phyloP scores from a whole-genome alignment of 2,888 invertebrate species.

The Pharmacophagus antenor region DNA sequence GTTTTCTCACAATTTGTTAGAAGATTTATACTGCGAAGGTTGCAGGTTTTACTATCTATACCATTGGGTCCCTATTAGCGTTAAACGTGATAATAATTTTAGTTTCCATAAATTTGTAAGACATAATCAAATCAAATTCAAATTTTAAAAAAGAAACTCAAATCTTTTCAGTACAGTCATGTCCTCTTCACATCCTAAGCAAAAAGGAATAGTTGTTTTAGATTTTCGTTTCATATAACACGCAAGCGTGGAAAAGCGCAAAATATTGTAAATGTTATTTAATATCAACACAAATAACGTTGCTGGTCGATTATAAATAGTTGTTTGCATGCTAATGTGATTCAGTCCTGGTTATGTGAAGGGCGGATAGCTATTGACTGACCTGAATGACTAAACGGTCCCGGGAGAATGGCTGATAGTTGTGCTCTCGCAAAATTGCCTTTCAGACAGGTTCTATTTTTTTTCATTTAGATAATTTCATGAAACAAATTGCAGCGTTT shows the following conservation, averaged over 20 bases:
- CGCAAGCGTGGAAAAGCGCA: background rate
- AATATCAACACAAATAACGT: background rate
- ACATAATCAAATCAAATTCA: no score
- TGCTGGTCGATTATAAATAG: background rate
- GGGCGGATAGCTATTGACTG: background rate
- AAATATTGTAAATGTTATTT: background rate
- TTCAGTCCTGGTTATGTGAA: background rate
- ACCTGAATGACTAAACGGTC: slow-evolving; percentile 1
- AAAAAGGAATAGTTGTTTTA: no score
- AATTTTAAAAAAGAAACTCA: no score
- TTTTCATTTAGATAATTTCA: background rate
- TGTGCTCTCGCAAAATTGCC: background rate
- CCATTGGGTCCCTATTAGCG: no score
- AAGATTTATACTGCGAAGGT: no score
- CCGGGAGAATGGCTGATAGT: slow-evolving; percentile 2
- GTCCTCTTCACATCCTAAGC: background rate
- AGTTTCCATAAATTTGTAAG: no score
- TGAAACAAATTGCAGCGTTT: background rate
- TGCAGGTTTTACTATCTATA: no score
- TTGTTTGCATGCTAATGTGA: slow-evolving; percentile 4
- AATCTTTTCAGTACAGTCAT: no score
- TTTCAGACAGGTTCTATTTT: background rate
- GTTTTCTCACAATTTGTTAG: no score
- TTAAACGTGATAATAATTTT: no score
- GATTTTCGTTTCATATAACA: background rate